These are phyloP conservation scores for Pentalonia nigronervosa DNA, from an alignment of 1,140 invertebrate species.

Conservation along the genomic window DNA sequence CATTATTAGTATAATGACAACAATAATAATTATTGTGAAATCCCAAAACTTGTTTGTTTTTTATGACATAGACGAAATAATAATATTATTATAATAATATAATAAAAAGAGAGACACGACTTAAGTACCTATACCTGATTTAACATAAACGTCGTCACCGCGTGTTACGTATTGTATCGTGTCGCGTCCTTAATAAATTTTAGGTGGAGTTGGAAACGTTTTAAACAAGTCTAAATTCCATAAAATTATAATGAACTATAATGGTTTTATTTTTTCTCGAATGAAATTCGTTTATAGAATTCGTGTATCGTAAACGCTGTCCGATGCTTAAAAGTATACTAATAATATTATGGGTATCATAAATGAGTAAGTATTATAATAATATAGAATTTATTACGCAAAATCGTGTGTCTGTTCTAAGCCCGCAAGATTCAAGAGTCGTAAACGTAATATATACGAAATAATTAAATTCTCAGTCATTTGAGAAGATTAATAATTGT, in stretches of 20 bases:
- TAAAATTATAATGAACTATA: not conserved
- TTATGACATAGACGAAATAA: not conserved
- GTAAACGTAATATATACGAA: not conserved
- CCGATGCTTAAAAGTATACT: not conserved
- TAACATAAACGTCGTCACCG: not conserved
- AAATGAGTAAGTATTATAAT: not conserved
- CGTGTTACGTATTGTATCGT: conserved; percentile 13
- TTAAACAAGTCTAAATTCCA: conserved; percentile 17
- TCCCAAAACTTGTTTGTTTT: not conserved
- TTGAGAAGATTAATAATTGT: not conserved
- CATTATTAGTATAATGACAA: not conserved
- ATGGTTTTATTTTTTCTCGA: not conserved
- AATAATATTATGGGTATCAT: not conserved
- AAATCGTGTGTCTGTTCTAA: not conserved
- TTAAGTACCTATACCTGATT: not conserved
- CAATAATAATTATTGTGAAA: not conserved
- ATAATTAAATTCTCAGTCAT: not conserved
- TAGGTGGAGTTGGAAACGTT: not conserved
- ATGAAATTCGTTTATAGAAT: not conserved
- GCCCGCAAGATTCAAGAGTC: not conserved
- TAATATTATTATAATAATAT: not conserved
- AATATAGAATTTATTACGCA: not conserved
- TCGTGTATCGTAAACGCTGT: not conserved
- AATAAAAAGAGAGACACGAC: not conserved
- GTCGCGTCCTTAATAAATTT: not conserved